Evolutionary conservation across 2,113 vertebrate species (phyloP), one percentile per base, ranked within the genome.

Genomic region (Dromaius novaehollandiae): DNA sequence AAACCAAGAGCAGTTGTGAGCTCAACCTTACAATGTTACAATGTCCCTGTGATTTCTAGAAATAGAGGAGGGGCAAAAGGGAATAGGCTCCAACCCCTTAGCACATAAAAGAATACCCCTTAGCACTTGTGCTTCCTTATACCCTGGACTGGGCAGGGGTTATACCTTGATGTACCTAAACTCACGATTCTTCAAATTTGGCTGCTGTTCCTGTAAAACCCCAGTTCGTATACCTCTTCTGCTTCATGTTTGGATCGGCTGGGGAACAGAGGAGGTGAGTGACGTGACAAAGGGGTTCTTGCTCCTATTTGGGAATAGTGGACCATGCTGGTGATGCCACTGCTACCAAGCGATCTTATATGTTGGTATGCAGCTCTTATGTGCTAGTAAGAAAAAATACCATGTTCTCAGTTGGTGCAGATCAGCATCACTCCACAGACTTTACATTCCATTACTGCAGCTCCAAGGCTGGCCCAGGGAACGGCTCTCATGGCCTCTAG

Each of bases 401-500:
- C 17, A 2, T 20, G 3, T 20, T 24, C 21, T 71, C 32, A 4
- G 1, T 1, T 19, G 61, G 38, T 1, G 0, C 36, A 3, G 1
- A 25, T 42, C 16, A 9, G 7, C 63, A 25, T 56, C 63, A 3
- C 25, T 42, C 68, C 1, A 4, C 22, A 30, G 24, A 30, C 48
- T 25, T 30, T 30, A 17, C 3, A 7, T 34, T 13, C 58, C n/a
- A 5, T 7, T 61, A 46, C 5, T 40, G 2, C 42, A 21, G 34
- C 55, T 58, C 40, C 12, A 4, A 14, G 58, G 28, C 53, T 26
- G 4, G 48, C 4, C 34, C 0, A 78, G 2, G 64, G 32, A 21
- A 9, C 3, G n/a, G 44, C 20, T 36, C 5, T 73, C 0, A 0
- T 11, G 25, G 46, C 13, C 13, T 22, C 4, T 38, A 12, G 44